phyloP scores from a whole-genome alignment of 1,140 invertebrate species.

The Temnothorax curvispinosus region DNA sequence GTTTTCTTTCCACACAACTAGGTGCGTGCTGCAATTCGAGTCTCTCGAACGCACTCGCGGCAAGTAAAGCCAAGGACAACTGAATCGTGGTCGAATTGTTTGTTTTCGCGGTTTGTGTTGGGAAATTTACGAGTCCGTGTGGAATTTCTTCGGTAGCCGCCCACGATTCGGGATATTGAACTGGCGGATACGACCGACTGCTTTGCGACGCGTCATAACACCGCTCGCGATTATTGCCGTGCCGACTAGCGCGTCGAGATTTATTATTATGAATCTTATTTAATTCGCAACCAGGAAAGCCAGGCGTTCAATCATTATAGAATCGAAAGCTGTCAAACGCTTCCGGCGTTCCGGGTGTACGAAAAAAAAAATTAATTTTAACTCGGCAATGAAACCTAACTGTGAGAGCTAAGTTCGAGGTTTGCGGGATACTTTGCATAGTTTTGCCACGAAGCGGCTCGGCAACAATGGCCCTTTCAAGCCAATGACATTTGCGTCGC shows the following conservation, averaged over 20 bases:
- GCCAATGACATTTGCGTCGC: not conserved
- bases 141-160: conserved; percentile 24
- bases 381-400: not conserved
- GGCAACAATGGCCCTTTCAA: not conserved
- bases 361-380: not conserved
- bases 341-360: not conserved
- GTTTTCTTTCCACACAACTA: not conserved
- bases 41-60: not conserved
- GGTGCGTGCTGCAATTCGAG: conserved; percentile 5
- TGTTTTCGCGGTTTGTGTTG: conserved; percentile 36
- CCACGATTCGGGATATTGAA: conserved; percentile 44
- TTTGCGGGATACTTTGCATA: not conserved
- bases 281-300: not conserved
- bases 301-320: no score
- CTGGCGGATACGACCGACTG: not conserved
- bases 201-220: not conserved
- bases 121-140: conserved; percentile 52
- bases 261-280: conserved; percentile 16
- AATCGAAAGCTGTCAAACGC: not conserved
- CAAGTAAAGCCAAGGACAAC: conserved; percentile 53
- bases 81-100: conserved; percentile 33
- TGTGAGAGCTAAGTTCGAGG: not conserved
- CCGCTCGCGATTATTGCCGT: not conserved
- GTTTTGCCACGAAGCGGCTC: not conserved
- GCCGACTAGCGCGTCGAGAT: not conserved